Evolutionary conservation across 2,888 invertebrate genomes (phyloP).

Genomic region (Sphaerophoria taeniata): DNA sequence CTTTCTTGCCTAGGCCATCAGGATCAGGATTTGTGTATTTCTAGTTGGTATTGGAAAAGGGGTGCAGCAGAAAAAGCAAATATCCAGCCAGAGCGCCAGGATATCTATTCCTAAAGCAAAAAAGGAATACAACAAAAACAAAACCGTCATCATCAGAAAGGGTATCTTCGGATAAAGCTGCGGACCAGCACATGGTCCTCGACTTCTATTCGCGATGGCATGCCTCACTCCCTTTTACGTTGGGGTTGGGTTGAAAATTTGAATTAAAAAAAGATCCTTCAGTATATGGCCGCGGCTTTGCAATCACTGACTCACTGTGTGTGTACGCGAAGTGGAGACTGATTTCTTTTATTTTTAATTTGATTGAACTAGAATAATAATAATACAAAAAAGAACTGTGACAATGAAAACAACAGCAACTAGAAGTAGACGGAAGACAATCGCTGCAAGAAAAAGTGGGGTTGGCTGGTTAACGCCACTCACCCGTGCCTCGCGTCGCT

Average conservation of each 20-base stretch:
- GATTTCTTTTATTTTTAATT: slow-evolving; percentile 75
- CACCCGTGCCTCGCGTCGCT: slow-evolving; percentile 34
- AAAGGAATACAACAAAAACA: slow-evolving; percentile 22
- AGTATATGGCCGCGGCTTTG: slow-evolving; percentile 66
- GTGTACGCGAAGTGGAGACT: slow-evolving; percentile 69
- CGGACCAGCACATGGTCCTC: slow-evolving; percentile 72
- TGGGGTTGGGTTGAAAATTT: slow-evolving; percentile 57
- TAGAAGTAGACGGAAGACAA: slow-evolving; percentile 71
- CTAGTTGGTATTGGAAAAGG: slow-evolving; percentile 39
- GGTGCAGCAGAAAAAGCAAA: slow-evolving; percentile 48
- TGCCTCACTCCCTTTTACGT: slow-evolving; percentile 2
- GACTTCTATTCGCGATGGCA: slow-evolving; percentile 18
- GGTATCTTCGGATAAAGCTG: slow-evolving; percentile 73
- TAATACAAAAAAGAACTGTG: slow-evolving; percentile 54
- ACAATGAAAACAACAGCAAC: slow-evolving; percentile 70
- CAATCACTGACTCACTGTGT: slow-evolving; percentile 63
- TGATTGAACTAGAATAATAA: slow-evolving; percentile 78
- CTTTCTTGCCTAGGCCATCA: slow-evolving; percentile 58
- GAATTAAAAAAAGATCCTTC: slow-evolving; percentile 49
- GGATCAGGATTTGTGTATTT: not conserved
- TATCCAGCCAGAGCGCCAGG: slow-evolving; percentile 44
- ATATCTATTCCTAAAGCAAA: slow-evolving; percentile 71
- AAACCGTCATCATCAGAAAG: slow-evolving; percentile 44
- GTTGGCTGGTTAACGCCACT: slow-evolving; percentile 34
- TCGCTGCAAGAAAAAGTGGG: slow-evolving; percentile 43